phyloP scores from a whole-genome alignment of 1,140 invertebrate genomes.

The Laupala kohalensis region DNA sequence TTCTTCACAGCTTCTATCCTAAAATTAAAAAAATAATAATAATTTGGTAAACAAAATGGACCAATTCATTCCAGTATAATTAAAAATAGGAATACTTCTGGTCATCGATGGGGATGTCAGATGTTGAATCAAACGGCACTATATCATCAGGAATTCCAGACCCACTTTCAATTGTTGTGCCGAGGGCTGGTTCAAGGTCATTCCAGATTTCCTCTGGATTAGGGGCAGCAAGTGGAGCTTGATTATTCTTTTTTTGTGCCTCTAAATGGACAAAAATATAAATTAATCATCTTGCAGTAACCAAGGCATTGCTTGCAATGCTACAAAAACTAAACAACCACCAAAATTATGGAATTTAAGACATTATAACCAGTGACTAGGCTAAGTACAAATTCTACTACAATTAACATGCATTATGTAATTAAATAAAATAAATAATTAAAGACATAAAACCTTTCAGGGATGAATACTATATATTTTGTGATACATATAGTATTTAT shows the following conservation, averaged over 20 bases:
- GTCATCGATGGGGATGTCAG: constrained; percentile 68
- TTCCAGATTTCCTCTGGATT: constrained; percentile 57
- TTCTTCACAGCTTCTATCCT: constrained; percentile 75
- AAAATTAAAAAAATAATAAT: constrained; percentile 25
- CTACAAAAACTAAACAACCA: too few species aligned
- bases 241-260: neutral
- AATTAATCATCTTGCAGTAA: too few species aligned
- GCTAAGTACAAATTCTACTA: too few species aligned
- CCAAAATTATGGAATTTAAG: too few species aligned
- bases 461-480: too few species aligned
- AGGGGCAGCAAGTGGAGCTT: constrained; percentile 3
- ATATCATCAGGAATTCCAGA: constrained; percentile 42
- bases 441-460: too few species aligned
- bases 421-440: too few species aligned
- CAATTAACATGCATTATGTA: too few species aligned
- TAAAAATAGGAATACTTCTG: constrained; percentile 52
- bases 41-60: constrained; percentile 4
- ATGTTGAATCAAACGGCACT: constrained; percentile 76
- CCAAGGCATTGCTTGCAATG: too few species aligned
- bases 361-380: too few species aligned
- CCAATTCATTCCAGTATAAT: constrained; percentile 11
- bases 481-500: too few species aligned
- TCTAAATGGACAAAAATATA: too few species aligned
- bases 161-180: constrained; percentile 47
- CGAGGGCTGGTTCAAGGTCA: constrained; percentile 50